A percentile compares a stretch with the other conserved stretches of the same genome.
phyloP scores from a whole-genome alignment of 92 coral and sea anemone species.

The Umimayanthus chanpuru region DNA sequence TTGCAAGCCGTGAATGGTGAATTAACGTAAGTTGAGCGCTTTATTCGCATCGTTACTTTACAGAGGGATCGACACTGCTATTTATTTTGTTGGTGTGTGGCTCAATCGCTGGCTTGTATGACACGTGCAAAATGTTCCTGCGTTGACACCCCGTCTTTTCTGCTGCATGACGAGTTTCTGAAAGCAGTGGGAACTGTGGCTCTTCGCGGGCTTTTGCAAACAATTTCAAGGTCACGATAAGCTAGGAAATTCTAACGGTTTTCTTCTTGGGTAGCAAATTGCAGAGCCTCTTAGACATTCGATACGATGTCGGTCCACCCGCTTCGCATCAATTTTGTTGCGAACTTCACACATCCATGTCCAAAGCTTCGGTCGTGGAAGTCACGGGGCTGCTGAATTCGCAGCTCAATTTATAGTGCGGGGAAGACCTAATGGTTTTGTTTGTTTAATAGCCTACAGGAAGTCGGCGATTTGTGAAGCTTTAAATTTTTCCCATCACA shows the following conservation, averaged over 20 bases:
- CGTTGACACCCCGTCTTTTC: slow-evolving; percentile 38
- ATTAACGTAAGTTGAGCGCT: slow-evolving; percentile 99
- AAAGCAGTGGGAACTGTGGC: slow-evolving; percentile 5
- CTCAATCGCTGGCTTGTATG: slow-evolving; percentile 73
- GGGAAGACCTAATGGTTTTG: slow-evolving; percentile 42
- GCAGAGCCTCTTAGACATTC: slow-evolving; percentile 24
- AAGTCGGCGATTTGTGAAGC: slow-evolving; percentile 40
- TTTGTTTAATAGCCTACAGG: slow-evolving; percentile 47
- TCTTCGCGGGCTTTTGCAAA: slow-evolving; percentile 49
- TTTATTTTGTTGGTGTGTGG: slow-evolving; percentile 78
- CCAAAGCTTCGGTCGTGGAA: neutral
- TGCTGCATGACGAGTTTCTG: slow-evolving; percentile 41
- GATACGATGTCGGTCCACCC: neutral
- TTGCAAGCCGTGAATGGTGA: slow-evolving; percentile 99
- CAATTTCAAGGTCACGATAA: slow-evolving; percentile 30
- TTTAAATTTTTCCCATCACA: slow-evolving; percentile 28
- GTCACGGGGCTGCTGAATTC: slow-evolving; percentile 40
- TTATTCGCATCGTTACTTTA: slow-evolving; percentile 88
- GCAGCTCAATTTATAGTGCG: slow-evolving; percentile 32
- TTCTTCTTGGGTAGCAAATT: slow-evolving; percentile 34
- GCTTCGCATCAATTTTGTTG: slow-evolving; percentile 14
- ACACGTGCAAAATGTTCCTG: slow-evolving; percentile 76
- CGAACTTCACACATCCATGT: slow-evolving; percentile 29
- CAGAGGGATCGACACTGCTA: slow-evolving; percentile 85
- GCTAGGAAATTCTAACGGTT: slow-evolving; percentile 33